Evolutionary conservation across 2,113 vertebrate genomes (phyloP).

Genomic region (Sinocyclocheilus maitianheensis): DNA sequence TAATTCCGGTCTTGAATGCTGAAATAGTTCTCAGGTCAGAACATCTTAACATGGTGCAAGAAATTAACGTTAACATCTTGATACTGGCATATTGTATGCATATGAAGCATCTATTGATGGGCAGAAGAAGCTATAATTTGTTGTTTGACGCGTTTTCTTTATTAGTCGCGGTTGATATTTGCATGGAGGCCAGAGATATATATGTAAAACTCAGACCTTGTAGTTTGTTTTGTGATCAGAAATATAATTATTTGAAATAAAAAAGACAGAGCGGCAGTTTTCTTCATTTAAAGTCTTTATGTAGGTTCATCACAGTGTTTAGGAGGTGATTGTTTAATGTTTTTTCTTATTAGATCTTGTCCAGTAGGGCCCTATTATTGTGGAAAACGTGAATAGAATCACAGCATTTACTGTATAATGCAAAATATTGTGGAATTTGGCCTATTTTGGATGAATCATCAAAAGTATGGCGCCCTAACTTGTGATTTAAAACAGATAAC

Average conservation of each 20-base stretch:
- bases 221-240: not conserved
- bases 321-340: not conserved
- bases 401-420: too few relatives aligned
- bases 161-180: not conserved
- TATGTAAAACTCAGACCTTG: not conserved
- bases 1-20: constrained; percentile 10
- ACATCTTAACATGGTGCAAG: not conserved
- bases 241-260: too few relatives aligned
- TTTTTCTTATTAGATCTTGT: not conserved
- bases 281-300: too few relatives aligned
- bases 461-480: too few relatives aligned
- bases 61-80: not conserved
- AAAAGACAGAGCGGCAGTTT: too few relatives aligned
- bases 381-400: too few relatives aligned
- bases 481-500: too few relatives aligned
- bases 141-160: not conserved
- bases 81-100: not conserved
- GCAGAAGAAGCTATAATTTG: not conserved
- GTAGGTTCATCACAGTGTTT: too few relatives aligned
- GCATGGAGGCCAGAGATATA: not conserved
- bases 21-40: constrained; percentile 3
- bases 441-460: not conserved
- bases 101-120: not conserved
- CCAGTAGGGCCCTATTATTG: not conserved
- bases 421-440: too few relatives aligned